Evolutionary conservation across 2,113 vertebrate species (phyloP).

Genomic region (Percopsis transmontana): DNA sequence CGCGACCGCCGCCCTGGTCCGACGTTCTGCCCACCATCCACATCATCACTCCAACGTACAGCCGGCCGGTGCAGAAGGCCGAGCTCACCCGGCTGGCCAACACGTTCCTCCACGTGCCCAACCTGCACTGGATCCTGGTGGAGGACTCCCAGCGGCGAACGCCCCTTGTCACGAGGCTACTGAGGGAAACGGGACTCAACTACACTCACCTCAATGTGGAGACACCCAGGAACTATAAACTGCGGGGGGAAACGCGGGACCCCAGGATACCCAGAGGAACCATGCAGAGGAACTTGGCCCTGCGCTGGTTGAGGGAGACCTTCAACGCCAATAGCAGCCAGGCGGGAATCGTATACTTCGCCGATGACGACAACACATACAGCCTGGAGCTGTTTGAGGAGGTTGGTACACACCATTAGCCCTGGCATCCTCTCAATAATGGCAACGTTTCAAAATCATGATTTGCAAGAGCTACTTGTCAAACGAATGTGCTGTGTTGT

Average conservation of each 20-base stretch:
- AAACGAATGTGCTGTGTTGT: background rate
- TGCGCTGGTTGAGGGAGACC: conserved; percentile 95
- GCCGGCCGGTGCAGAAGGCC: conserved; percentile 95
- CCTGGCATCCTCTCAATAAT: background rate
- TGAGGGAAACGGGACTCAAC: conserved; percentile 93
- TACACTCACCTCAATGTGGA: conserved; percentile 99
- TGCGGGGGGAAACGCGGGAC: conserved; percentile 89
- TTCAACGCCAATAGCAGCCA: conserved; percentile 91
- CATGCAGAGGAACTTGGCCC: conserved; percentile 97
- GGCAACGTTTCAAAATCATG: too few relatives aligned
- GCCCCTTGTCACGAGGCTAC: conserved; percentile 85
- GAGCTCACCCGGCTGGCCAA: conserved; percentile 95
- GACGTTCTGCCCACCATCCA: conserved; percentile 97
- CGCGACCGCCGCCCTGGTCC: conserved; percentile 93
- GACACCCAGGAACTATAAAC: conserved; percentile 96
- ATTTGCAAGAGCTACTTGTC: background rate
- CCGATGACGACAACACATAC: conserved; percentile 97
- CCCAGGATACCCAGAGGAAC: conserved; percentile 94
- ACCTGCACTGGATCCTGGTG: conserved; percentile 98
- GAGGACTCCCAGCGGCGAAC: conserved; percentile 94
- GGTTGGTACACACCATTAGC: conserved; percentile 73
- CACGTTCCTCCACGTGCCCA: conserved; percentile 94
- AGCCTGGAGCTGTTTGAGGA: conserved; percentile 98
- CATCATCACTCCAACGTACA: conserved; percentile 96
- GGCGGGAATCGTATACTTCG: conserved; percentile 94